Conservation (phyloP, 1,140 invertebrate genomes). For the Tetragnatha versicolor region DNA sequence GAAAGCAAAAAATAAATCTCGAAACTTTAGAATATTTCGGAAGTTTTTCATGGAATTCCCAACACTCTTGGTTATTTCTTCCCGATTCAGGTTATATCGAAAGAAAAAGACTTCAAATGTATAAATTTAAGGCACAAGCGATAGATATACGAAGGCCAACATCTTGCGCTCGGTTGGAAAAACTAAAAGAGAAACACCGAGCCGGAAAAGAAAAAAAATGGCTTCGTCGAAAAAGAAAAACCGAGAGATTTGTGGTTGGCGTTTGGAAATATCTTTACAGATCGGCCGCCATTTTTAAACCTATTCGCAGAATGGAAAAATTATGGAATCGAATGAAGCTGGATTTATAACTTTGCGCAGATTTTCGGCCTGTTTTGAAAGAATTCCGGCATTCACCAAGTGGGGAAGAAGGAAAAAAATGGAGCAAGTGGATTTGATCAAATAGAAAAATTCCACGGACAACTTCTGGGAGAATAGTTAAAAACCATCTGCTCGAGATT, state of each 20-base stretch:
- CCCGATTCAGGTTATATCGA: background rate
- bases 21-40: slow-evolving; percentile 23
- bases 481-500: too few relatives aligned
- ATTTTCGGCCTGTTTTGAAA: slow-evolving; percentile 4
- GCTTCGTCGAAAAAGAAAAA: background rate
- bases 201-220: background rate
- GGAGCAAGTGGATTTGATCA: slow-evolving; percentile 7
- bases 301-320: slow-evolving; percentile 51
- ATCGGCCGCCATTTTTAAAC: slow-evolving; percentile 48
- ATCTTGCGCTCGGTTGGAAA: slow-evolving; percentile 19
- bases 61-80: slow-evolving; percentile 22
- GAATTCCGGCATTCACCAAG: background rate
- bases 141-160: slow-evolving; percentile 7
- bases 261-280: slow-evolving; percentile 46
- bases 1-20: background rate
- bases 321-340: slow-evolving; percentile 45
- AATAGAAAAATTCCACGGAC: background rate
- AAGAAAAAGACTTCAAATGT: slow-evolving; percentile 39
- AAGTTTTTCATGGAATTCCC: slow-evolving; percentile 29
- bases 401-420: slow-evolving; percentile 17
- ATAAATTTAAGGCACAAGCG: slow-evolving; percentile 41
- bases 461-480: too few relatives aligned
- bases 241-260: slow-evolving; percentile 41
- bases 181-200: background rate
- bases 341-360: slow-evolving; percentile 33